Evolutionary conservation across 2,797 vertebrate genomes (phyloP), one percentile per base, ranked within the genome.

Genomic region (Danio kyathit): DNA sequence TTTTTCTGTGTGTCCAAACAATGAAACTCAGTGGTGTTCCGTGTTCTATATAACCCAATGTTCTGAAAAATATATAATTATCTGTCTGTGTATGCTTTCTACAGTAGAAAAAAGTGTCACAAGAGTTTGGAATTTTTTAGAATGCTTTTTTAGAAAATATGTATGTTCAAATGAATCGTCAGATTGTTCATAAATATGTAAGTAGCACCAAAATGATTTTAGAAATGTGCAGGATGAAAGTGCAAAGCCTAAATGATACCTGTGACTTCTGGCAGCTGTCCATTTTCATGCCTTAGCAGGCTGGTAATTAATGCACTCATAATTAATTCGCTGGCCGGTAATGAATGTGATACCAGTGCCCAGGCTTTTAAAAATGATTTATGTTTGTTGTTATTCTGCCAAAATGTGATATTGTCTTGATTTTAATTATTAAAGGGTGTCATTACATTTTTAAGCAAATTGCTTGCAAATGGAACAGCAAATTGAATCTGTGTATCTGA

Each of bases 251-350:
- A 14, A 17, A 64, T 64, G 74, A 64, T 51, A 56, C 69, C 51
- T 75, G 60, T 75, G 40, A 63, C 41, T 38, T 29, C 43, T 67
- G 52, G 40, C 51, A 67, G 75, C 10, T 67, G 21, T 77, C 63
- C 63, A 60, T 74, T 60, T 1, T 41, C 43, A 46, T 38, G 9
- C 19, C 38, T 54, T n/a, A 29, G 19, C 51, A 57, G 49, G 66
- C 41, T 29, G 54, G 78, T 77, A 60, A 60, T 79, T 69, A 70
- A n/a, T 51, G 60, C 5, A 69, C 29, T 51, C 54, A 59, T 77
- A 49, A 79, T 51, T 79, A 70, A 69, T 75, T 79, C 59, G 49
- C 63, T 64, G 65, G 73, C 71, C 52, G 0, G 44, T 71, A 66
- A 69, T 69, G 56, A 60, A 60, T 60, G 46, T 60, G 76, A 70